Percentiles rank a stretch among this genome's conserved stretches.
Conservation (phyloP, 1,140 invertebrate genomes). For the Gryllus bimaculatus region DNA sequence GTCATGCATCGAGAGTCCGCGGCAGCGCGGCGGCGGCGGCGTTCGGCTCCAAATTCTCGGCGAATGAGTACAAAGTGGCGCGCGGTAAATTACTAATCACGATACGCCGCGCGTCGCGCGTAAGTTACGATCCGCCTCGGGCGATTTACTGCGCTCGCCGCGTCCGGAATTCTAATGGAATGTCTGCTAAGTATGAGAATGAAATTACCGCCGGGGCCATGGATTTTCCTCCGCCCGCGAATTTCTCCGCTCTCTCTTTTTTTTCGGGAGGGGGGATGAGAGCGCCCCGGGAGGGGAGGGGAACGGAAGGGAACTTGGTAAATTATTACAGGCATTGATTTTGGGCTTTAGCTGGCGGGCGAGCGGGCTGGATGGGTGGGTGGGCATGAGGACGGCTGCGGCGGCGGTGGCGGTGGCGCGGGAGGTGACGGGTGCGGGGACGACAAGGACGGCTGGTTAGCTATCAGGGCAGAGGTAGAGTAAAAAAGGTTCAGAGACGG, state of each 20-base stretch:
- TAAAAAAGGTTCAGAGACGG: too few relatives aligned
- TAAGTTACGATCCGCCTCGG: constrained; percentile 4
- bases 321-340: constrained; percentile 18
- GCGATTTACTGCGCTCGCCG: constrained; percentile 10
- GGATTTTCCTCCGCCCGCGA: constrained; percentile 8
- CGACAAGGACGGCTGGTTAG: too few relatives aligned
- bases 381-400: too few relatives aligned
- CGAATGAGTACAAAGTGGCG: not conserved
- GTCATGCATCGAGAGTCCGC: too few relatives aligned
- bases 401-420: too few relatives aligned
- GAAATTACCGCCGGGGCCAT: constrained; percentile 11
- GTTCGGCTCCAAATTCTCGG: not conserved
- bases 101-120: not conserved
- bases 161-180: constrained; percentile 12
- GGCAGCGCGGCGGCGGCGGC: too few relatives aligned
- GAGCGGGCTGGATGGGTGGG: too few relatives aligned
- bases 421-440: too few relatives aligned
- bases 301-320: constrained; percentile 11
- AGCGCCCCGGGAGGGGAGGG: not conserved
- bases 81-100: not conserved
- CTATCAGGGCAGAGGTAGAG: too few relatives aligned
- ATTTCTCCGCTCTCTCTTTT: constrained; percentile 9
- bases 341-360: constrained; percentile 8
- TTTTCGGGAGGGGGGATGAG: not conserved
- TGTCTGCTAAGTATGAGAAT: constrained; percentile 13